Conservation (phyloP, 2,888 invertebrate species). For the Eutolmus rufibarbis region DNA sequence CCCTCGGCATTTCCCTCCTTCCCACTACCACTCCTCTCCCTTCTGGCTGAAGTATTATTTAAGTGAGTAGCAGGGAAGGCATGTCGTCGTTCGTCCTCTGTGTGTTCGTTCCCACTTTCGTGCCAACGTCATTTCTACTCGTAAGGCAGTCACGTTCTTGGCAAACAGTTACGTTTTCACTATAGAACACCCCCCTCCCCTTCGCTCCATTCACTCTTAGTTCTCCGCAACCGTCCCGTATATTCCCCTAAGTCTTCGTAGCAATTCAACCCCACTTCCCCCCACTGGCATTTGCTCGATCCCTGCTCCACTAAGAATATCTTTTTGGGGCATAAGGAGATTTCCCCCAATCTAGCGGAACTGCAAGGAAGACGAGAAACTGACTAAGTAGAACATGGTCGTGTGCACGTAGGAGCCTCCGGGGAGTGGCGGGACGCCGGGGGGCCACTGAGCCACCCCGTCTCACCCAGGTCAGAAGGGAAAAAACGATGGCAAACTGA, state of each 20-base stretch:
- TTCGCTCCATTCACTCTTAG: background rate
- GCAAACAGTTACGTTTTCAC: conserved; percentile 38
- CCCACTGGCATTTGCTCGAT: background rate
- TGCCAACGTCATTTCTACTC: conserved; percentile 13
- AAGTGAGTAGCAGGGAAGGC: background rate
- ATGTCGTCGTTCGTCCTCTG: background rate
- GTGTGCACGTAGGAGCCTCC: background rate
- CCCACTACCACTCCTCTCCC: background rate
- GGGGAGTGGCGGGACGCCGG: background rate
- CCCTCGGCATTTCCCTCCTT: background rate
- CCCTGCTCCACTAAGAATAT: background rate
- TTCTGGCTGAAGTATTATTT: background rate
- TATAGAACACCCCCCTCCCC: background rate
- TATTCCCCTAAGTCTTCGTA: conserved; percentile 15
- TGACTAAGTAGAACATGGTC: conserved; percentile 5
- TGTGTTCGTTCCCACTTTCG: conserved; percentile 18
- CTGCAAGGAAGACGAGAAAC: background rate
- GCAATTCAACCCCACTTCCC: background rate
- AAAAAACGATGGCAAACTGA: conserved; percentile 36
- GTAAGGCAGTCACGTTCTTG: conserved; percentile 37
- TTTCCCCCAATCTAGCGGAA: background rate
- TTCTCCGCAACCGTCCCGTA: background rate
- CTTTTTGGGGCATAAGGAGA: background rate
- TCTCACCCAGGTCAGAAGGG: background rate
- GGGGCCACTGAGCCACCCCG: background rate